Evolutionary conservation across 2,797 vertebrate species (phyloP), one percentile per base, ranked within the genome.

Genomic region (Apogon hyalosoma): DNA sequence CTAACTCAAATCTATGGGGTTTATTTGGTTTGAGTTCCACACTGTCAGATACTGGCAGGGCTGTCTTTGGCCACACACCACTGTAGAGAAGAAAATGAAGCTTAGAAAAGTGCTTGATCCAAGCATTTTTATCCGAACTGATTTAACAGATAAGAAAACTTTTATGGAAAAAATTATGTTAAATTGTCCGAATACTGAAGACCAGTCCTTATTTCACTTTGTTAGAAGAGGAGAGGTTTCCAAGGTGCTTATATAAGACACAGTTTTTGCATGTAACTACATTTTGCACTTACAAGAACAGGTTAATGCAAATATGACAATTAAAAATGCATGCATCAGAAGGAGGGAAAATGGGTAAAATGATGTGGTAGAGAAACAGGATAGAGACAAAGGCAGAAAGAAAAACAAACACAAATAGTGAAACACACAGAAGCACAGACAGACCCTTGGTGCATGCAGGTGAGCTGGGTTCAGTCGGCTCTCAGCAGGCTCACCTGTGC

Each of bases 1-100:
- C 82, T 85, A 85, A 87, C 77, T 89, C 83, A 88, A 71, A 82
- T 77, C 81, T 85, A 47, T 73, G 58, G 49, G 80, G 76, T 87
- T 90, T 89, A 86, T 89, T 90, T 88, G 75, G 83, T 87, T 84
- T 81, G 69, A 89, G 79, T 73, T 82, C 79, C 73, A 82, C 77
- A 79, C 73, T 80, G 84, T 90, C 83, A 83, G 73, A 62, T 72
- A 73, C 51, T 88, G 80, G 86, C 83, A 3, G 75, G 64, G 70
- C 60, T 13, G 40, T 33, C 73, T 73, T 80, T 67, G 79, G 77
- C 73, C 64, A 63, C 55, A 75, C 54, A 63, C 65, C 58, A 54
- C 60, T 74, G 71, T 28, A 42, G 43, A 75, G 48, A 74, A 70
- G 60, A 79, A 88, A 83, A 75, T 70, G 3, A 63, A 77, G 73